Percentiles rank a stretch among this genome's conserved stretches.
Evolutionary conservation across 2,888 invertebrate species (phyloP).

Genomic region (Philaethria dido): DNA sequence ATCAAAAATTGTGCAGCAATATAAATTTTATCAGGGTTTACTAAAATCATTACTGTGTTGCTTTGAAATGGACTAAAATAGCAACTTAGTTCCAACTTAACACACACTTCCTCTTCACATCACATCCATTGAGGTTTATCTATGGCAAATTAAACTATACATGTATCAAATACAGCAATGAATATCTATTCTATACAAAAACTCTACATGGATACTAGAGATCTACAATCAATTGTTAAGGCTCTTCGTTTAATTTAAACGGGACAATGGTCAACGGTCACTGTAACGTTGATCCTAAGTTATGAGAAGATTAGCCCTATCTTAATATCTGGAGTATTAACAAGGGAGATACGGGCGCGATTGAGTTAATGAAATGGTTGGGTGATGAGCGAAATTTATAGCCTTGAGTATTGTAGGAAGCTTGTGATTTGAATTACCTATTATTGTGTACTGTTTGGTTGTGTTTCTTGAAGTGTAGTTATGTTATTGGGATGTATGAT

Average conservation of each 20-base stretch:
- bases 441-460: neutral
- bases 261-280: slow-evolving; percentile 80
- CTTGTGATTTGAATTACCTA: slow-evolving; percentile 1
- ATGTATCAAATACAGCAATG: slow-evolving; percentile 41
- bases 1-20: slow-evolving; percentile 15
- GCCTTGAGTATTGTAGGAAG: neutral
- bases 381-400: slow-evolving; percentile 39
- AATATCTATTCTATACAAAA: neutral
- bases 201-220: slow-evolving; percentile 51
- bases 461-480: too few relatives aligned
- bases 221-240: slow-evolving; percentile 70
- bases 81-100: slow-evolving; percentile 14
- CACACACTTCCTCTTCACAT: neutral
- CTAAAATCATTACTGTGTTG: slow-evolving; percentile 52
- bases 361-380: slow-evolving; percentile 50
- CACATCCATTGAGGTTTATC: slow-evolving; percentile 41
- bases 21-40: slow-evolving; percentile 49
- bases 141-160: neutral
- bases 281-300: slow-evolving; percentile 79
- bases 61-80: slow-evolving; percentile 40
- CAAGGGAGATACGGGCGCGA: slow-evolving; percentile 53
- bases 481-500: too few relatives aligned
- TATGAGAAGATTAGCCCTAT: slow-evolving; percentile 82
- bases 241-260: slow-evolving; percentile 78
- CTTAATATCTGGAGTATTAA: slow-evolving; percentile 78